Percentiles rank a stretch among this genome's conserved stretches.
Conservation (phyloP, 2,113 vertebrate genomes). For the Rhinoderma darwinii region DNA sequence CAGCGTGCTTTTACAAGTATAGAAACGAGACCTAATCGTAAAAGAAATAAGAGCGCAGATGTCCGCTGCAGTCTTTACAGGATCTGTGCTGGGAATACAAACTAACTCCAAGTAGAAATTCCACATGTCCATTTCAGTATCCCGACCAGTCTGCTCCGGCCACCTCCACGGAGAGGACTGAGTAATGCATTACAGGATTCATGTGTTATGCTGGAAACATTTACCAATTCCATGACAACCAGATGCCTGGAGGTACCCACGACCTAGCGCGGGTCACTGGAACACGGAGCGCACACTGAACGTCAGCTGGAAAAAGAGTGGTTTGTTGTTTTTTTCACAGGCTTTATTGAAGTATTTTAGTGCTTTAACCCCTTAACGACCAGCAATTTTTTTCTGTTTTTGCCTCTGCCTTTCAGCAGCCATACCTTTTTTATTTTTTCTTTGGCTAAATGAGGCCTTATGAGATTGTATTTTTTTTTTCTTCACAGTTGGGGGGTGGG, state of each 20-base stretch:
- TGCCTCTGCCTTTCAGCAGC: no score
- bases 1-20: slow-evolving; percentile 20
- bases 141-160: not conserved
- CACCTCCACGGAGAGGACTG: not conserved
- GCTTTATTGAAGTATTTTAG: no score
- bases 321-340: no score
- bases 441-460: no score
- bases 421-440: no score
- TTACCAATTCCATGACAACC: slow-evolving; percentile 9
- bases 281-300: not conserved
- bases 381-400: no score
- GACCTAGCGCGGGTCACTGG: slow-evolving; percentile 5
- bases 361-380: no score
- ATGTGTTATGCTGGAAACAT: slow-evolving; percentile 20
- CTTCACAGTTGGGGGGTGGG: no score
- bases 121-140: slow-evolving; percentile 10
- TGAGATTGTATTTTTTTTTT: no score
- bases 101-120: not conserved
- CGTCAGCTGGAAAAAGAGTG: not conserved
- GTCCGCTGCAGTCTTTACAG: not conserved
- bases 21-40: slow-evolving; percentile 31
- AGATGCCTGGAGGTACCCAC: not conserved
- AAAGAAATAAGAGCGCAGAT: slow-evolving; percentile 27
- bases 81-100: not conserved
- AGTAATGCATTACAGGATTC: not conserved